Conservation (phyloP, 2,888 invertebrate genomes). For the Cremastinae sp. region DNA sequence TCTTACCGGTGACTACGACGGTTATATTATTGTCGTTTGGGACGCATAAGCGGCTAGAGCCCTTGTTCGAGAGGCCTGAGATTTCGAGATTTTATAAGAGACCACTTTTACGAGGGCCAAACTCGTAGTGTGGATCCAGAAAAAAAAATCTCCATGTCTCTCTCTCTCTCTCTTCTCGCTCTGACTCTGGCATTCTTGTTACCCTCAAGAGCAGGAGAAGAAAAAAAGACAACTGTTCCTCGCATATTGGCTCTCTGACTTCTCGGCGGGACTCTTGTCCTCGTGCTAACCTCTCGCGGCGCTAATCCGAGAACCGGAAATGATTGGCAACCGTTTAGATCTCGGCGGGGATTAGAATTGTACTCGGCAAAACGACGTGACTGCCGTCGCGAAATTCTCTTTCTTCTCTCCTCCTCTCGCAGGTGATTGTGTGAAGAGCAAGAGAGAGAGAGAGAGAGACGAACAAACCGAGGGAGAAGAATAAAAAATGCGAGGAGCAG, state of each 20-base stretch:
- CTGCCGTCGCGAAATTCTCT: slow-evolving; percentile 51
- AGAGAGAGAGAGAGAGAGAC: neutral
- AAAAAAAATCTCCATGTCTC: neutral
- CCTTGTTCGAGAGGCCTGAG: slow-evolving; percentile 64
- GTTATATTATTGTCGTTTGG: slow-evolving; percentile 60
- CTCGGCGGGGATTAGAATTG: slow-evolving; percentile 73
- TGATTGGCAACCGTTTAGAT: slow-evolving; percentile 81
- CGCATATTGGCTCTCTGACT: slow-evolving; percentile 45
- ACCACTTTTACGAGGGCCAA: slow-evolving; percentile 41
- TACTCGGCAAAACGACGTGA: slow-evolving; percentile 61
- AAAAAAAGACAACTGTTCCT: slow-evolving; percentile 49
- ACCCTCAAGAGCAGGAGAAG: neutral
- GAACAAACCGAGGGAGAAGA: neutral
- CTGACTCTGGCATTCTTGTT: slow-evolving; percentile 20
- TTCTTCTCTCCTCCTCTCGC: neutral
- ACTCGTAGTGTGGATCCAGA: slow-evolving; percentile 11
- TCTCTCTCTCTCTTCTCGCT: slow-evolving; percentile 16
- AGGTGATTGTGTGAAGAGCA: neutral
- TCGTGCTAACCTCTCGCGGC: slow-evolving; percentile 60
- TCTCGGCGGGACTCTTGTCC: slow-evolving; percentile 65
- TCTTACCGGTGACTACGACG: slow-evolving; percentile 61
- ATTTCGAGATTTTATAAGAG: slow-evolving; percentile 46
- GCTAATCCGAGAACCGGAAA: slow-evolving; percentile 80
- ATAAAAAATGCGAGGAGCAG: slow-evolving; percentile 28
- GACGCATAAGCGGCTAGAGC: slow-evolving; percentile 41